Evolutionary conservation across 2,888 invertebrate species (phyloP).

Genomic region (Apotomis capreana): DNA sequence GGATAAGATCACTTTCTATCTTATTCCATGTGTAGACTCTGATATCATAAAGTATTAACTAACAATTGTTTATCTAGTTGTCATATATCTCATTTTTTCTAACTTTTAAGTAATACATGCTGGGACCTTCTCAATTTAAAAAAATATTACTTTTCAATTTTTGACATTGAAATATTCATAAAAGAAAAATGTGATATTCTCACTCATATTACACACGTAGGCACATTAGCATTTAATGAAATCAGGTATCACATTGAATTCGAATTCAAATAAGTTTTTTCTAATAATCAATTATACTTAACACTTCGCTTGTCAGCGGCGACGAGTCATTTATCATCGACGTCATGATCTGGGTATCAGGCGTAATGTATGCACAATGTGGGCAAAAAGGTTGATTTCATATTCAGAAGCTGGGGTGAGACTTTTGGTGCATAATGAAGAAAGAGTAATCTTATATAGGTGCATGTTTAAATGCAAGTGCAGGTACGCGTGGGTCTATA

Average conservation of each 20-base stretch:
- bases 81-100: no score
- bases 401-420: constrained; percentile 53
- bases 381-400: constrained; percentile 51
- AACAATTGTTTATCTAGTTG: no score
- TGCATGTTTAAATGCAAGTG: neutral
- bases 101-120: no score
- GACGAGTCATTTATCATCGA: constrained; percentile 60
- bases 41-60: no score
- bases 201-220: constrained; percentile 30
- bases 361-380: constrained; percentile 57
- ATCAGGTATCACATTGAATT: constrained; percentile 41
- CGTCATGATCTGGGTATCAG: constrained; percentile 51
- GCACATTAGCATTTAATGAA: constrained; percentile 30
- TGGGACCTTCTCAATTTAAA: no score
- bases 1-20: no score
- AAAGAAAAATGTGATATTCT: constrained; percentile 6
- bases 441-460: neutral
- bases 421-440: constrained; percentile 17
- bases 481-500: neutral
- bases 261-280: constrained; percentile 50
- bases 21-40: no score
- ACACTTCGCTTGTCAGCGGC: constrained; percentile 63
- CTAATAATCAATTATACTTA: constrained; percentile 69
- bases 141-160: neutral
- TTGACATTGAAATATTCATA: constrained; percentile 3